A percentile compares a stretch with the other conserved stretches of the same genome.
phyloP scores from a whole-genome alignment of 2,888 invertebrate species.

The Drosophila barbarae region DNA sequence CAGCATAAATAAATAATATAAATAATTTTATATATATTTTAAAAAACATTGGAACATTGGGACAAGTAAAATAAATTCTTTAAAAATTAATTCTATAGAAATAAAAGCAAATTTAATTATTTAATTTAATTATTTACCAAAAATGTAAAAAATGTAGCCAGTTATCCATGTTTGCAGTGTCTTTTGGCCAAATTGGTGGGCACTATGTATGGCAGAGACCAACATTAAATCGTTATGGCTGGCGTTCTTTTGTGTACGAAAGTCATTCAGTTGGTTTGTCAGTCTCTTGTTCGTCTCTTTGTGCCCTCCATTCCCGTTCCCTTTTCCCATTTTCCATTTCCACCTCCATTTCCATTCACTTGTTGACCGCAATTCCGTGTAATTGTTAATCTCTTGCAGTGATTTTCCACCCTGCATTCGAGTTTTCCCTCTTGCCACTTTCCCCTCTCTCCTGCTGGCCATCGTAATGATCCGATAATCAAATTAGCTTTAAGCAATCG shows the following conservation, averaged over 20 bases:
- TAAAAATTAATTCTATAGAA: no score
- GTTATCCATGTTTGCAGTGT: slow-evolving; percentile 6
- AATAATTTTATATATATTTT: no score
- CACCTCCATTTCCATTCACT: slow-evolving; percentile 18
- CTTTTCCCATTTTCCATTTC: background rate
- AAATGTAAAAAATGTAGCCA: background rate
- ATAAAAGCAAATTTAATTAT: no score
- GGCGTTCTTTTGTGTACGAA: slow-evolving; percentile 33
- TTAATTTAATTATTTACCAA: background rate
- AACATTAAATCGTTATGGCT: slow-evolving; percentile 59
- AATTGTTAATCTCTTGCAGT: slow-evolving; percentile 68
- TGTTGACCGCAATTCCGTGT: slow-evolving; percentile 54
- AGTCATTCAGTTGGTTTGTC: slow-evolving; percentile 20
- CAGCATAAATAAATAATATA: background rate
- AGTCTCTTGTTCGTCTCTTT: slow-evolving; percentile 1
- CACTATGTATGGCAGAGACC: slow-evolving; percentile 17
- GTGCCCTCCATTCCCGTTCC: background rate
- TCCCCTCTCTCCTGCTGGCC: no score
- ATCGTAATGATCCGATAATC: slow-evolving; percentile 35
- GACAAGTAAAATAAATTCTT: no score
- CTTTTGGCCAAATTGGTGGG: background rate
- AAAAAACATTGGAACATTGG: no score
- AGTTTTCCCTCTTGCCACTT: background rate
- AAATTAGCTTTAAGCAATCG: slow-evolving; percentile 39
- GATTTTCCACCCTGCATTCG: slow-evolving; percentile 49